phyloP scores from a whole-genome alignment of 2,113 vertebrate genomes.

The Chrysochloris asiatica region DNA sequence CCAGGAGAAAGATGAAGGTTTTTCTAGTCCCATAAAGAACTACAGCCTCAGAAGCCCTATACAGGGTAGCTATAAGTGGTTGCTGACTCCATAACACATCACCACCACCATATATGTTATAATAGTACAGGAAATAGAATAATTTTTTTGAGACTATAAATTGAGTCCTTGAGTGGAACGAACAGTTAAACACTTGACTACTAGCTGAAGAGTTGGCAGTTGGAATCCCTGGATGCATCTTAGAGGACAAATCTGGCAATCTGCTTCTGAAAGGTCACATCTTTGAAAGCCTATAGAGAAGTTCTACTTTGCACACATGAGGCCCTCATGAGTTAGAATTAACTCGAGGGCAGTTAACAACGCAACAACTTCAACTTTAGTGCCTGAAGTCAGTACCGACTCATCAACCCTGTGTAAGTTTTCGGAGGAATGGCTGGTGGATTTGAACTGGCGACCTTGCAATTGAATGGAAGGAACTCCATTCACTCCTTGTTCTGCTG shows the following conservation, averaged over 20 bases:
- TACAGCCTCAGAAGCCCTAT: no score
- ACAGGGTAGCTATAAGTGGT: no score
- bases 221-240: no score
- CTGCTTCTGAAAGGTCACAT: background rate
- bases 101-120: background rate
- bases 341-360: background rate
- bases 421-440: no score
- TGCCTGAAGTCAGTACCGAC: no score
- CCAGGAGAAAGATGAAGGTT: no score
- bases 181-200: no score
- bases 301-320: background rate
- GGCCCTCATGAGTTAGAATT: background rate
- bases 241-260: no score
- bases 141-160: background rate
- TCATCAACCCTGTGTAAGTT: no score
- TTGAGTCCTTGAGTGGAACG: background rate
- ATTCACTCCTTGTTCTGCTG: background rate
- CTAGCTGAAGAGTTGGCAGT: no score
- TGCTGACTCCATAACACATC: no score
- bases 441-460: background rate
- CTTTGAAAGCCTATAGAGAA: background rate
- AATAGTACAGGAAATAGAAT: background rate
- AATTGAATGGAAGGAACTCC: background rate
- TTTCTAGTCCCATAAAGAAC: no score
- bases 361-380: background rate